Base-by-base conservation (phyloP, 35 echinoderm and acorn worm genomes). In the Holothuria glaberrima region DNA sequence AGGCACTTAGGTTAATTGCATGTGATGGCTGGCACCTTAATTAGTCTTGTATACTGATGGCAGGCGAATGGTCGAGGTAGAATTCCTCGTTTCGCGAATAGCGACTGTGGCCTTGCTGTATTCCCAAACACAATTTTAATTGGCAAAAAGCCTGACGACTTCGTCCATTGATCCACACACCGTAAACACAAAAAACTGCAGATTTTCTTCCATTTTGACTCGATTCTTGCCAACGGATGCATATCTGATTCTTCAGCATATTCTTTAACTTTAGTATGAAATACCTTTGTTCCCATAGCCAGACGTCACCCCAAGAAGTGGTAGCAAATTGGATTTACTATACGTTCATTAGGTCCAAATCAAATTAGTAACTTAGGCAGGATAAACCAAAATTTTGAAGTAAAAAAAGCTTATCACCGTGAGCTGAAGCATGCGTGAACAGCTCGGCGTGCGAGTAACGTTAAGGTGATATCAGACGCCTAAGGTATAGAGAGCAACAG, bases 311-410 rank as follows among this genome's bases (percentile, higher is more conserved):
- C 74, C 74, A 48, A 30, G 74, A 78, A 27, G 38, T 78, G 74
- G 38, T 26, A 50, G 74, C 50, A 78, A 78, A 78, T 78, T 78
- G 74, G 74, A 78, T 78, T 78, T 78, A 78, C 44, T 48, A 48
- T 78, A 29, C 74, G 36, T 78, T 78, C 74, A 78, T 78, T 78
- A 78, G 74, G 74, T 78, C 35, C 33, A 78, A 78, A 78, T 78
- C 74, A 78, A 78, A 78, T 78, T 78, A 78, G 18, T 78, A 48
- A 78, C 74, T 78, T 78, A 78, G 38, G 74, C 36, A 78, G 74
- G 74, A 78, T 48, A 78, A 78, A 78, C 74, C 74, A 78, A 78
- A 41, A 78, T 78, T 78, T 78, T 54, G 50, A 54, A 54, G 50
- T 17, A 54, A 33, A 78, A 76, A 78, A 78, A 78, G 74, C 74